phyloP scores from a whole-genome alignment of 2,888 invertebrate species.

The Athrips mouffetella region DNA sequence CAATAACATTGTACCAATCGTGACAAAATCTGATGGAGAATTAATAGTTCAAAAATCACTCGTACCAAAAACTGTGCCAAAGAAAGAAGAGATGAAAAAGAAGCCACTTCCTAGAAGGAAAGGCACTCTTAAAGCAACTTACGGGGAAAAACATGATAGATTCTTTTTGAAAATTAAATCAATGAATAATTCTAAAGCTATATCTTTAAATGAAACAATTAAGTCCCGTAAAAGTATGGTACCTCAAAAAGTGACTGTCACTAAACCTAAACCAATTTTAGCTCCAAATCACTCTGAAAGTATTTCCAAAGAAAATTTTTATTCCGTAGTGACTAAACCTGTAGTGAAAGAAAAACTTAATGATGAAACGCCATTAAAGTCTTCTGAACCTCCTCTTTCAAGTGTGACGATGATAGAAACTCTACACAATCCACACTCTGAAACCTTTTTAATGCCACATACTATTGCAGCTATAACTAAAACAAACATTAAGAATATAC shows the following conservation, averaged over 20 bases:
- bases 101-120: constrained; percentile 63
- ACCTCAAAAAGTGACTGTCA: not conserved
- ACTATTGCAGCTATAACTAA: constrained; percentile 64
- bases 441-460: constrained; percentile 40
- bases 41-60: constrained; percentile 54
- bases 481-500: constrained; percentile 61
- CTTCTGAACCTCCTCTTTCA: not conserved
- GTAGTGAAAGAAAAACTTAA: not conserved
- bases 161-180: constrained; percentile 46
- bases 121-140: constrained; percentile 71
- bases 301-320: not conserved
- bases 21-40: constrained; percentile 48
- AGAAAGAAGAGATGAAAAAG: constrained; percentile 58
- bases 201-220: not conserved
- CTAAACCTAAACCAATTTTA: not conserved
- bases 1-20: constrained; percentile 41
- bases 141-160: constrained; percentile 69
- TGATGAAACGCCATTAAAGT: not conserved
- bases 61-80: constrained; percentile 36
- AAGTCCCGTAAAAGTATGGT: not conserved
- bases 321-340: not conserved
- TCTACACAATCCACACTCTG: constrained; percentile 21
- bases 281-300: not conserved
- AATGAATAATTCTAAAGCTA: constrained; percentile 2
- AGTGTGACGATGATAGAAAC: not conserved